Conservation (phyloP, 2,797 vertebrate genomes). For the Diglossa cyanea region DNA sequence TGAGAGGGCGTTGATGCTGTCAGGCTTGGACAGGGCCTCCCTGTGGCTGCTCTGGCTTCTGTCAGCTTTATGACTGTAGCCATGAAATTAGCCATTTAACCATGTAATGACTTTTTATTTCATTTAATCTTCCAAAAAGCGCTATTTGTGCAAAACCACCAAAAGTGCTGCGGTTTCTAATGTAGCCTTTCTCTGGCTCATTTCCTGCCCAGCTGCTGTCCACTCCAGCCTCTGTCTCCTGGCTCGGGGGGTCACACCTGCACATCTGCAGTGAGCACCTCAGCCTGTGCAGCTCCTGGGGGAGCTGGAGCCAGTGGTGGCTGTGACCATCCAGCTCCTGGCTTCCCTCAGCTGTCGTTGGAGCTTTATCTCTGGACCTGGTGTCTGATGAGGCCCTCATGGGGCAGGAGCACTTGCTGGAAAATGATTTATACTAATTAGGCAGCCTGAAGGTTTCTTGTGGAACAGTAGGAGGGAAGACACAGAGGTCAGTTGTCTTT, state of each 20-base stretch:
- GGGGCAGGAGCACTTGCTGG: constrained; percentile 41
- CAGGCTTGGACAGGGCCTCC: not conserved
- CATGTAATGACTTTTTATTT: constrained; percentile 47
- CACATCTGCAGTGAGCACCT: not conserved
- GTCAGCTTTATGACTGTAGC: not conserved
- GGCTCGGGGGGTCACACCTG: not conserved
- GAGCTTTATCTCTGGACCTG: constrained; percentile 5
- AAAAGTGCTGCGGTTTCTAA: not conserved
- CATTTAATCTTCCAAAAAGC: constrained; percentile 29
- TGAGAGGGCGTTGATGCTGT: not conserved
- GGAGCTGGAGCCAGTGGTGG: not conserved
- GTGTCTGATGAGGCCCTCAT: not conserved
- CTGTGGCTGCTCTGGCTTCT: not conserved
- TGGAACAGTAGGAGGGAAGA: constrained; percentile 51
- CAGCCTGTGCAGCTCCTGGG: not conserved
- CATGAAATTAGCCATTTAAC: constrained; percentile 51
- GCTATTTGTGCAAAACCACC: not conserved
- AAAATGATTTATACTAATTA: constrained; percentile 68
- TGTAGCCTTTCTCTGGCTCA: constrained; percentile 1
- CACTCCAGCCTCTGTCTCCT: not conserved
- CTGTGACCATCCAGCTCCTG: not conserved
- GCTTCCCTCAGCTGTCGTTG: not conserved
- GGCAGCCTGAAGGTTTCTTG: constrained; percentile 14
- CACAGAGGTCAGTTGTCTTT: constrained; percentile 41
- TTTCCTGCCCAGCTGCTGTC: constrained; percentile 58